Percentiles rank a stretch among this genome's conserved stretches.
Evolutionary conservation across 2,797 vertebrate genomes (phyloP).

Genomic region (Pseudochromis fuscus): DNA sequence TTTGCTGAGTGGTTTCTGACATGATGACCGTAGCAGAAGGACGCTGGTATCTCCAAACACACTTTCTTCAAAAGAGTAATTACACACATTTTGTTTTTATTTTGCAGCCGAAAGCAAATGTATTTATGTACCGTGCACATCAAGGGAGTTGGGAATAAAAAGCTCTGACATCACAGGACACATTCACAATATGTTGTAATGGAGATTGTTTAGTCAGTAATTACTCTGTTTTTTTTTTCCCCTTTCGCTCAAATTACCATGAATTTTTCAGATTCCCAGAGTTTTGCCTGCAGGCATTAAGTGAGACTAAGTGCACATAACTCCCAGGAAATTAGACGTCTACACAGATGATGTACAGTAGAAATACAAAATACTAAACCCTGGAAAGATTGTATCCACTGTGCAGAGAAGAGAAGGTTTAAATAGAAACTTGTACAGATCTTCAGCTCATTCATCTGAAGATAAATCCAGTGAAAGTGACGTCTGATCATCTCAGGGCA

Average conservation of each 20-base stretch:
- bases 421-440: too few species aligned
- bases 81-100: constrained; percentile 4
- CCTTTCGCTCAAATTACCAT: constrained; percentile 29
- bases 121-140: constrained; percentile 17
- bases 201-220: constrained; percentile 25
- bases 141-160: neutral
- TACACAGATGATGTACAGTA: neutral
- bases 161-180: constrained; percentile 8
- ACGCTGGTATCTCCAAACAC: neutral
- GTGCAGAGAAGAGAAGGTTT: too few species aligned
- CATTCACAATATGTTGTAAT: neutral
- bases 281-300: neutral
- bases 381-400: too few species aligned
- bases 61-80: constrained; percentile 22
- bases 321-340: neutral
- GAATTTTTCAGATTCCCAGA: constrained; percentile 3
- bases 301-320: neutral
- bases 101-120: constrained; percentile 12
- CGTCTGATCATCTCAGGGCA: too few species aligned
- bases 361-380: too few species aligned
- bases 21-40: constrained; percentile 7
- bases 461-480: too few species aligned
- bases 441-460: too few species aligned
- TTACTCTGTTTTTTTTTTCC: constrained; percentile 24
- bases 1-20: constrained; percentile 19